Evolutionary conservation across 2,888 invertebrate genomes (phyloP), one percentile per base, ranked within the genome.

Genomic region (Drosophila multiciliata): DNA sequence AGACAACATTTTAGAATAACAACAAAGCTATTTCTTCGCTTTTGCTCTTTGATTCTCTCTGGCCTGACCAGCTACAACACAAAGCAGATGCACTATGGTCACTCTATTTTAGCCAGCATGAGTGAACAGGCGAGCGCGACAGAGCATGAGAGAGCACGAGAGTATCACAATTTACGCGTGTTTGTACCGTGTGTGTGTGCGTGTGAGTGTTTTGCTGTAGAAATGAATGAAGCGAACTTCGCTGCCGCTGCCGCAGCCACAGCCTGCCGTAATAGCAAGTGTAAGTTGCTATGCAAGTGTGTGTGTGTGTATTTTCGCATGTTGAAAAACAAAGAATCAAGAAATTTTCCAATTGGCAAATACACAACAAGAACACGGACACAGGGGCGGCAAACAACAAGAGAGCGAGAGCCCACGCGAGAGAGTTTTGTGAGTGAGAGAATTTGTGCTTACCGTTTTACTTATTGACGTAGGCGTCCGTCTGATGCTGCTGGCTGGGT

Each of bases 271-370:
- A 86, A 78, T 70, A 81, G 83, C 83, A 75, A 80, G 80, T 78
- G 89, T 73, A 86, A 66, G 64, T 53, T 75, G 20, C 36, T 69
- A 45, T 64, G 32, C 48, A 33, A 65, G 67, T 73, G 61, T 69
- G 20, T 73, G 62, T 64, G 64, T 71, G 70, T 74, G 80, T 77
- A 77, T 80, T 77, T 81, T 80, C 67, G 68, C 68, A 59, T 77
- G 62, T 58, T 66, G 78, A 70, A 79, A 79, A 79, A 81, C 78
- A 80, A 80, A 76, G 79, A 72, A 75, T 69, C 67, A 87, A 75
- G 73, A 87, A 89, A 77, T 80, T 89, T 85, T 89, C 87, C 85
- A 89, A 85, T 85, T 85, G 87, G 82, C 84, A 76, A 79, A 68
- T 50, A 73, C 35, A 74, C 62, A 65, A 68, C 62, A 65, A 63